Conservation (phyloP, 2,113 vertebrate genomes). For the Leucoraja erinaceus region DNA sequence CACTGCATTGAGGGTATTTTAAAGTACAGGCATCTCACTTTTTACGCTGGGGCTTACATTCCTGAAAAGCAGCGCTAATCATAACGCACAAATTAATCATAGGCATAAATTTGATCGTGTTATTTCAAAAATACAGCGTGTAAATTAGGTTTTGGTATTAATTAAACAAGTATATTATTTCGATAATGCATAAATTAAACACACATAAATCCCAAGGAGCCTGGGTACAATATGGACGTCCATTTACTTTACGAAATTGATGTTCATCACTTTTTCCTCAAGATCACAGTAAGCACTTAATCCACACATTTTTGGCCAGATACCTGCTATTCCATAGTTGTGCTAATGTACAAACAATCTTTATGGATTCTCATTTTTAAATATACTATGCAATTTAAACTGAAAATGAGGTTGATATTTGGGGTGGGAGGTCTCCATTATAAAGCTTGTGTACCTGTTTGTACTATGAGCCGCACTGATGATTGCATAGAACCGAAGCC, state of each 20-base stretch:
- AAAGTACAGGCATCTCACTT: too few relatives aligned
- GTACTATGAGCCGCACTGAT: slow-evolving; percentile 61
- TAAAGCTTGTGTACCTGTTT: slow-evolving; percentile 57
- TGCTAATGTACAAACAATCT: background rate
- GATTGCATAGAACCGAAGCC: slow-evolving; percentile 69
- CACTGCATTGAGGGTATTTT: background rate
- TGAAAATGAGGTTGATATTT: background rate
- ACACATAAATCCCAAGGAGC: too few relatives aligned
- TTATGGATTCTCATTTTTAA: background rate
- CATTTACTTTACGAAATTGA: too few relatives aligned
- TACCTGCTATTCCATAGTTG: background rate
- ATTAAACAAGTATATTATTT: too few relatives aligned
- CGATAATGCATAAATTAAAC: too few relatives aligned
- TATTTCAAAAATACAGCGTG: too few relatives aligned
- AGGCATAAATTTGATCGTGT: too few relatives aligned
- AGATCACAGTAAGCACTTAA: background rate
- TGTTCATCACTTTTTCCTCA: background rate
- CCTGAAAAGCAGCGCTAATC: too few relatives aligned
- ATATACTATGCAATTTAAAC: background rate
- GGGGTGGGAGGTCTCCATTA: background rate
- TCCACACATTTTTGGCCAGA: background rate
- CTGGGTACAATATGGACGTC: too few relatives aligned
- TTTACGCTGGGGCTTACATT: too few relatives aligned
- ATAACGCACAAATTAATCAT: too few relatives aligned
- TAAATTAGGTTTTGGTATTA: too few relatives aligned